Conservation (phyloP, 2,113 vertebrate genomes). For the Machaerirhynchus nigripectus region DNA sequence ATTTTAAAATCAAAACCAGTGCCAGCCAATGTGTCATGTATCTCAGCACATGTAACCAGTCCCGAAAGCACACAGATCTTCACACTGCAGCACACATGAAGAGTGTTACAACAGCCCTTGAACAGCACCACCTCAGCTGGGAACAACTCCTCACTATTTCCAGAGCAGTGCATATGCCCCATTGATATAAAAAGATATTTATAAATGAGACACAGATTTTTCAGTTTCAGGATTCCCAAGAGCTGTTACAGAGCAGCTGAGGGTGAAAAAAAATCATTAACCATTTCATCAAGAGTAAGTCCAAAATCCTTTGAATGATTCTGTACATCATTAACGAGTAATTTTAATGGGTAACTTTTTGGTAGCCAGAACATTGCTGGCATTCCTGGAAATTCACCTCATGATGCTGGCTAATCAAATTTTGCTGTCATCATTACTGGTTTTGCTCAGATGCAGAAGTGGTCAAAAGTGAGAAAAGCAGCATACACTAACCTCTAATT, state of each 20-base stretch:
- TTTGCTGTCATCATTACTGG: neutral
- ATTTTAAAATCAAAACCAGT: slow-evolving; percentile 33
- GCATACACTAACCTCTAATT: neutral
- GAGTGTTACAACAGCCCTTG: neutral
- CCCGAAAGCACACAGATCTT: neutral
- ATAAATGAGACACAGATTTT: neutral
- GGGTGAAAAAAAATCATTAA: neutral
- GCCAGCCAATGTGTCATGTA: neutral
- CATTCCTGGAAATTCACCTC: neutral
- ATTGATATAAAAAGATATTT: neutral
- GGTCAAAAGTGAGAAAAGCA: neutral
- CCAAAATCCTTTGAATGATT: neutral
- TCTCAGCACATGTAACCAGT: neutral
- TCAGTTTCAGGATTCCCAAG: neutral
- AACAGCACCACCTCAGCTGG: neutral
- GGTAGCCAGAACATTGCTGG: neutral
- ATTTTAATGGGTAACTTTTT: neutral
- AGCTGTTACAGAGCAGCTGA: neutral
- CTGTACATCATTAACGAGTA: neutral
- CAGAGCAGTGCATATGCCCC: neutral
- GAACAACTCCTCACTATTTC: neutral
- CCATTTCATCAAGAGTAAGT: neutral
- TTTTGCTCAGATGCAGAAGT: neutral
- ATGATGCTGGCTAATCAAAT: neutral
- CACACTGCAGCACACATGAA: neutral